These are phyloP conservation scores for Rhinogobio ventralis DNA, from an alignment of 2,797 vertebrate species.

Conservation along the genomic window DNA sequence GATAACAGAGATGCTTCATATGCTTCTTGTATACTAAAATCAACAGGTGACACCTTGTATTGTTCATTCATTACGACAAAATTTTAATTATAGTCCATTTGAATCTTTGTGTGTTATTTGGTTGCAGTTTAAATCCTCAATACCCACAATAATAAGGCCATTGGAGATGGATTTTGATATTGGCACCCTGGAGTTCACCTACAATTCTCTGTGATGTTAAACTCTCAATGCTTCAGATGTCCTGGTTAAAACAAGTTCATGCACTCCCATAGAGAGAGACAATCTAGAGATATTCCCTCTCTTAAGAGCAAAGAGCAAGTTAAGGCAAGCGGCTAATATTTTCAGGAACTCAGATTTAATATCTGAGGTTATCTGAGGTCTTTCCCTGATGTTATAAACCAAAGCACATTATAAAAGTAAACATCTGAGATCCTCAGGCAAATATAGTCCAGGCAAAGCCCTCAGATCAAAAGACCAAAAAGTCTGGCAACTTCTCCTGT, in stretches of 20 bases:
- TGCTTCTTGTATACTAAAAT: background rate
- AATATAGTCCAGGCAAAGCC: constrained; percentile 63
- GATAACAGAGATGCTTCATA: constrained; percentile 19
- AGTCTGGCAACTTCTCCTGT: constrained; percentile 51
- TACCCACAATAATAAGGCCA: constrained; percentile 25
- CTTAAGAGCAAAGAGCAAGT: constrained; percentile 4
- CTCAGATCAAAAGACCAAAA: constrained; percentile 58
- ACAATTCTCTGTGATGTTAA: constrained; percentile 33
- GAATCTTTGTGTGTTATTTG: background rate
- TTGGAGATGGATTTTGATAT: constrained; percentile 26
- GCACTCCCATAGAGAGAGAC: constrained; percentile 25
- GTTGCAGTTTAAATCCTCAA: constrained; percentile 31
- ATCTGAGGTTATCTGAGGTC: constrained; percentile 40
- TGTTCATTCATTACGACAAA: constrained; percentile 9
- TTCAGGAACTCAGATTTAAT: constrained; percentile 52
- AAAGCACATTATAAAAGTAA: constrained; percentile 62
- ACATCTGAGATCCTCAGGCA: constrained; percentile 68
- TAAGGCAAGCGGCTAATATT: constrained; percentile 49
- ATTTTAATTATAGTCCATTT: constrained; percentile 1
- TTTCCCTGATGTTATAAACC: constrained; percentile 58
- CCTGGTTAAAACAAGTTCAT: constrained; percentile 32
- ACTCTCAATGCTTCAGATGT: constrained; percentile 32
- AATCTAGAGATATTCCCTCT: constrained; percentile 4
- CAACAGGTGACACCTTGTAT: background rate
- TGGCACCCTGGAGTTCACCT: background rate